These are phyloP conservation scores for Etheostoma spectabile DNA, from an alignment of 2,113 vertebrate genomes.

Conservation along the genomic window DNA sequence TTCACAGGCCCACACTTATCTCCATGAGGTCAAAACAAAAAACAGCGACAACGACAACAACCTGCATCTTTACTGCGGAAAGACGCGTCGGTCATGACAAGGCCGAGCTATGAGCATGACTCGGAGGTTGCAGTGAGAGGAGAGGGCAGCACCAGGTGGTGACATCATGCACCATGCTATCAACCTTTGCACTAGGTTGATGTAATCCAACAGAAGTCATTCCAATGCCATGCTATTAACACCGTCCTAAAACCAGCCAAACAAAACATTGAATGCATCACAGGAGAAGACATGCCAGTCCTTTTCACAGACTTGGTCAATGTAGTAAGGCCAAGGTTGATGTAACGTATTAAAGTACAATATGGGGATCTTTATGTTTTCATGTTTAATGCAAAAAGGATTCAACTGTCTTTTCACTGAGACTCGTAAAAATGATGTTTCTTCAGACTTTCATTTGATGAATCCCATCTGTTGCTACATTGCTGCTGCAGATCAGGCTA, in stretches of 20 bases:
- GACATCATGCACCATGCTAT: conserved; percentile 74
- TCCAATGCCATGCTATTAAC: conserved; percentile 50
- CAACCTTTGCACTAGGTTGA: conserved; percentile 9
- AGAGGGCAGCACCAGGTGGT: conserved; percentile 22
- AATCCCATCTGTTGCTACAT: background rate
- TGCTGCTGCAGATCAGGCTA: background rate
- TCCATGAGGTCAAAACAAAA: conserved; percentile 26
- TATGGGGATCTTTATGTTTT: background rate
- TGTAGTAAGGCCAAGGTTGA: background rate
- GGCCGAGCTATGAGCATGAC: conserved; percentile 43
- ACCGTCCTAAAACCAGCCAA: conserved; percentile 21
- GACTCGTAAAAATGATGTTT: background rate
- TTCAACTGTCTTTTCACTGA: background rate
- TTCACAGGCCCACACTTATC: conserved; percentile 44
- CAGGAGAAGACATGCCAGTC: conserved; percentile 34
- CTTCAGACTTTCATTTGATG: background rate
- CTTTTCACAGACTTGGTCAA: background rate
- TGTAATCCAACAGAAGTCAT: conserved; percentile 24
- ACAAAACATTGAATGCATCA: background rate
- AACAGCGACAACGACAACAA: background rate
- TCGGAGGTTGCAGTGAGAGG: conserved; percentile 25
- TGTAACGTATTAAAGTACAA: background rate
- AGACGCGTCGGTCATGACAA: conserved; percentile 37
- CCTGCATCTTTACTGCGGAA: conserved; percentile 49
- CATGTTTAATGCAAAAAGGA: background rate